Evolutionary conservation across 2,113 vertebrate genomes (phyloP).

Genomic region (Edolisoma coerulescens): DNA sequence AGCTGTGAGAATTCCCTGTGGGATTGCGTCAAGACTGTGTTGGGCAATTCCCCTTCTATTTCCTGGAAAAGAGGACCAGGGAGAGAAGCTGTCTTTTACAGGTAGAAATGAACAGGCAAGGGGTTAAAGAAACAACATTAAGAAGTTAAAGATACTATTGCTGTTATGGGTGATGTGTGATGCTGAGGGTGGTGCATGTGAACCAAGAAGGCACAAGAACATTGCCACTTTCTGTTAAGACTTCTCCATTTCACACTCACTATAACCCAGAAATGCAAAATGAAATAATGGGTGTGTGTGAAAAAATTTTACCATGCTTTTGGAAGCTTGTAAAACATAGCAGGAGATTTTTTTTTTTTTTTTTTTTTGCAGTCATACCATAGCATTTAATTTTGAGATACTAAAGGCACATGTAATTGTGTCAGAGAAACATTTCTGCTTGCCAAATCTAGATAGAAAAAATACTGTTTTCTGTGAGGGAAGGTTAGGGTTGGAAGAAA

Average conservation of each 20-base stretch:
- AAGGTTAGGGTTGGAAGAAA: neutral
- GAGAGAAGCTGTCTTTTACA: neutral
- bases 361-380: neutral
- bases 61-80: neutral
- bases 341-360: neutral
- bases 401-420: neutral
- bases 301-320: neutral
- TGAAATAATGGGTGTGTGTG: neutral
- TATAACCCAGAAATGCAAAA: neutral
- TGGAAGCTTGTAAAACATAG: neutral
- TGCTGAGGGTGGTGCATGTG: neutral
- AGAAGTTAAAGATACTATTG: neutral
- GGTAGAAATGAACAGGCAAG: neutral
- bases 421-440: neutral
- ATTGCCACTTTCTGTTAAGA: neutral
- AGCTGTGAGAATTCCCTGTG: neutral
- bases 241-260: neutral
- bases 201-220: neutral
- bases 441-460: neutral
- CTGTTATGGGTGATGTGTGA: neutral
- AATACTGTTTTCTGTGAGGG: neutral
- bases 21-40: neutral
- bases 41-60: neutral
- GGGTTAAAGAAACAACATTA: neutral
- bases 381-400: neutral